phyloP scores from a whole-genome alignment of 2,113 vertebrate species.

The human (Homo sapiens) region GRCh38 chr6:169985001-169985500 shows the following conservation, averaged over 20 bases:
- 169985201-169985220: not conserved
- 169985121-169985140: not conserved
- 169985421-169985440: not conserved
- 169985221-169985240: not conserved
- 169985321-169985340: too few species aligned
- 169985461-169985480: too few species aligned
- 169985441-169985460: too few species aligned
- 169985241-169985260: not conserved
- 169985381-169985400: not conserved
- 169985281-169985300: too few species aligned
- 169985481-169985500: too few species aligned
- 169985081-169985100: not conserved
- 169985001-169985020: not conserved
- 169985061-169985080: fast-evolving
- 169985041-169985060: too few species aligned
- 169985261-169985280: too few species aligned
- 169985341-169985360: too few species aligned
- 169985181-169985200: not conserved
- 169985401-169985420: not conserved
- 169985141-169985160: not conserved
- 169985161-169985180: not conserved
- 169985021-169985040: too few species aligned
- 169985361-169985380: too few species aligned
- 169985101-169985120: not conserved
- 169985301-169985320: too few species aligned